A percentile compares a stretch with the other conserved stretches of the same genome.
Evolutionary conservation across 2,113 vertebrate species (phyloP).

Genomic region (Vireo altiloquus): DNA sequence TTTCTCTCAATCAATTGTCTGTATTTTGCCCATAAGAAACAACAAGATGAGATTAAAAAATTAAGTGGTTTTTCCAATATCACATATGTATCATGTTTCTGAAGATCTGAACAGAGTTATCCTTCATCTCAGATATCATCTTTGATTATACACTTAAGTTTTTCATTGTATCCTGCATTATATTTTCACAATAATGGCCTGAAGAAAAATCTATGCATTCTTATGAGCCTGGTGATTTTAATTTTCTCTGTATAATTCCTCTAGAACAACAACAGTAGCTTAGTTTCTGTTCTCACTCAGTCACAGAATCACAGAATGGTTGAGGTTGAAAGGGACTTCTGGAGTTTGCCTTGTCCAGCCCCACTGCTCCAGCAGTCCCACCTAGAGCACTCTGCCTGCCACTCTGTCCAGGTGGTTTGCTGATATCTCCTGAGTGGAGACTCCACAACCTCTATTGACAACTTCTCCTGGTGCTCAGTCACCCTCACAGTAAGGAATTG

Average conservation of each 20-base stretch:
- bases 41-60: not conserved
- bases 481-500: not conserved
- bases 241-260: not conserved
- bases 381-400: not conserved
- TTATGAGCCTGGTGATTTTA: not conserved
- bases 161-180: not conserved
- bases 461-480: not conserved
- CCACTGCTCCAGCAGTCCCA: not conserved
- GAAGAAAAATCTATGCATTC: not conserved
- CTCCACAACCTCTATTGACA: not conserved
- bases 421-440: not conserved
- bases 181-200: not conserved
- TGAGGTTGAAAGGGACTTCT: not conserved
- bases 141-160: not conserved
- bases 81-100: not conserved
- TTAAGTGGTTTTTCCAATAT: not conserved
- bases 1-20: not conserved
- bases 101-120: not conserved
- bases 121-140: not conserved
- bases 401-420: rapidly evolving
- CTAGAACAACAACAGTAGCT: not conserved
- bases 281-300: not conserved
- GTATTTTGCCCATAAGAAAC: not conserved
- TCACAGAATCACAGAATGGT: not conserved
- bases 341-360: not conserved